Evolutionary conservation across 2,797 vertebrate genomes (phyloP).

Genomic region (Diglossa cyanea): DNA sequence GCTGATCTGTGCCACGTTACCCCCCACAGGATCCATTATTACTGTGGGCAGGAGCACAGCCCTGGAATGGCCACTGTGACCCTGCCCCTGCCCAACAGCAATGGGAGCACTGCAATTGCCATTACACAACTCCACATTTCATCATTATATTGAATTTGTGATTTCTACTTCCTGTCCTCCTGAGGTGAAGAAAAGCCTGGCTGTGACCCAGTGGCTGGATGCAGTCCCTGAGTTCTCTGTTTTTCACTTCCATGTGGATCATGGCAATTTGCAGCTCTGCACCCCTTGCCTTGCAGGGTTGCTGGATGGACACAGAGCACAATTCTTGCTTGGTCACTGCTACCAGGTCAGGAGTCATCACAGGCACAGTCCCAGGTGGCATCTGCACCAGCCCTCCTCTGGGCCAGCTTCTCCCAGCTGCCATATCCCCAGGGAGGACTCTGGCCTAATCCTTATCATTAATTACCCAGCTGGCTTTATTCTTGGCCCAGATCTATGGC

Average conservation of each 20-base stretch:
- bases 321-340: background rate
- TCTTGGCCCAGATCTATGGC: background rate
- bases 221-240: fast-evolving
- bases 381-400: background rate
- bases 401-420: background rate
- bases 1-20: fast-evolving
- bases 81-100: background rate
- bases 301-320: background rate
- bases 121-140: background rate
- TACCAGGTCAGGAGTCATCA: fast-evolving
- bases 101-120: background rate
- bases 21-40: background rate
- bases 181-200: fast-evolving
- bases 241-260: fast-evolving
- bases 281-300: background rate
- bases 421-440: background rate
- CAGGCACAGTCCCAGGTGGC: background rate
- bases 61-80: background rate
- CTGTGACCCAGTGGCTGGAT: background rate
- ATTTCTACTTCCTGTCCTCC: background rate
- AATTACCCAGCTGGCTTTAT: background rate
- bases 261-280: background rate
- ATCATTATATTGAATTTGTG: background rate
- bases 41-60: background rate
- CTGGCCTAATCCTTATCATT: background rate